phyloP scores from a whole-genome alignment of 1,140 invertebrate species.

The Ceratitis capitata region DNA sequence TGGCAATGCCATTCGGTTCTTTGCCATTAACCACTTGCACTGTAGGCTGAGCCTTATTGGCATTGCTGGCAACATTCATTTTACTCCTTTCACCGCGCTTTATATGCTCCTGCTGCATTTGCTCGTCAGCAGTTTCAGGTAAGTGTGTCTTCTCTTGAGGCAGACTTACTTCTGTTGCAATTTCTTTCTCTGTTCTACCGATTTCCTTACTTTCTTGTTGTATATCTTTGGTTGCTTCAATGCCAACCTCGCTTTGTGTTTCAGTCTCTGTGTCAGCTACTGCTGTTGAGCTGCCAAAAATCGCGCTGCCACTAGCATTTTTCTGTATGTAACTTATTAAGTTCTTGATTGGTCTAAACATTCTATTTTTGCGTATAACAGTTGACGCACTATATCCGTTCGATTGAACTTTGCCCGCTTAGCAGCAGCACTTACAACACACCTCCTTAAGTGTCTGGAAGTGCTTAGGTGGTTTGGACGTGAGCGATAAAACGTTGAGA shows the following conservation, averaged over 20 bases:
- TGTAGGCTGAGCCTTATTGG: no score
- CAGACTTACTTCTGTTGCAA: background rate
- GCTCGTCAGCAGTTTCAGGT: background rate
- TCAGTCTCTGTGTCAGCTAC: conserved; percentile 42
- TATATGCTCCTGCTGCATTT: background rate
- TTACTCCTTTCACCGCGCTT: conserved; percentile 14
- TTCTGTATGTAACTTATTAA: conserved; percentile 64
- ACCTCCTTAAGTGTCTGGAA: background rate
- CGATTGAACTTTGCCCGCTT: background rate
- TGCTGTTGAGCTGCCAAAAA: conserved; percentile 52
- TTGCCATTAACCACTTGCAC: background rate
- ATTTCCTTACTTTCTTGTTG: conserved; percentile 26
- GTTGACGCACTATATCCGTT: background rate
- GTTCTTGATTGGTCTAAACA: conserved; percentile 64
- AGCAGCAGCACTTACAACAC: background rate
- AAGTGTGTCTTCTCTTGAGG: background rate
- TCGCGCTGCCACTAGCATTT: conserved; percentile 59
- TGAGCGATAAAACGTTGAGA: background rate
- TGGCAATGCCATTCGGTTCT: background rate
- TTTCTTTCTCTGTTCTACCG: background rate
- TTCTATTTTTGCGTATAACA: conserved; percentile 39
- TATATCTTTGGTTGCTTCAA: background rate
- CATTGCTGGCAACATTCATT: background rate
- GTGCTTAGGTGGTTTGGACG: background rate
- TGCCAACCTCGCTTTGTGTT: conserved; percentile 28